Base-by-base conservation (phyloP, 2,797 vertebrate genomes). In the Centropyge bicolor region DNA sequence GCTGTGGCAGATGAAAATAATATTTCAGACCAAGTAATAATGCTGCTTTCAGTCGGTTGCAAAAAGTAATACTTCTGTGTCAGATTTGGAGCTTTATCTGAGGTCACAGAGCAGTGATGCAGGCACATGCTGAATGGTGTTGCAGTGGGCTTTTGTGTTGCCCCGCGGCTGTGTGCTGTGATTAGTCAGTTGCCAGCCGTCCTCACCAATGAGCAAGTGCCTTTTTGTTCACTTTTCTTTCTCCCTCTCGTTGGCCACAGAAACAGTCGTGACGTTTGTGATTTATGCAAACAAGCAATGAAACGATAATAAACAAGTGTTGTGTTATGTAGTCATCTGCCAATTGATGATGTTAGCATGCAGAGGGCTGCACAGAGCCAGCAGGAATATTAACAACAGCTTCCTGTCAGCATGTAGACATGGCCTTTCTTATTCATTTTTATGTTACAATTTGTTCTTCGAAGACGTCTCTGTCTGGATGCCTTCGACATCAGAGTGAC, bases 21-120 rank as follows among this genome's bases (percentile, higher is more conserved):
- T 70, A 75, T 74, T 82, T 84, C 31, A 82, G 19, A 65, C 31
- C 14, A 22, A 46, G 62, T 71, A 76, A 86, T 78, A 74, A 78
- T 40, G 43, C 55, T 74, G 57, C 1, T 1, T 77, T 65, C 59
- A 46, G 27, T 22, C 27, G 31, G 54, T 68, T 73, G 48, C 41
- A 61, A 69, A 69, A 76, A 79, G 52, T 65, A 85, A 76, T 66
- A 76, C 46, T 48, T 74, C 12, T 49, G 40, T 75, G 56, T 76
- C 63, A 75, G 64, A 74, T 74, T 82, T 27, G 31, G 60, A 68
- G 68, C 31, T 62, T 63, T 10, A 40, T 49, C 38, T 0, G 16
- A 83, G 73, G 81, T 86, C 60, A 79, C 68, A 74, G 55, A 61
- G 68, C 74, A 48, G 24, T 51, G 61, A 65, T 52, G 38, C 22